Conservation (phyloP, 2,797 vertebrate species). For the Propithecus deckenii region DNA sequence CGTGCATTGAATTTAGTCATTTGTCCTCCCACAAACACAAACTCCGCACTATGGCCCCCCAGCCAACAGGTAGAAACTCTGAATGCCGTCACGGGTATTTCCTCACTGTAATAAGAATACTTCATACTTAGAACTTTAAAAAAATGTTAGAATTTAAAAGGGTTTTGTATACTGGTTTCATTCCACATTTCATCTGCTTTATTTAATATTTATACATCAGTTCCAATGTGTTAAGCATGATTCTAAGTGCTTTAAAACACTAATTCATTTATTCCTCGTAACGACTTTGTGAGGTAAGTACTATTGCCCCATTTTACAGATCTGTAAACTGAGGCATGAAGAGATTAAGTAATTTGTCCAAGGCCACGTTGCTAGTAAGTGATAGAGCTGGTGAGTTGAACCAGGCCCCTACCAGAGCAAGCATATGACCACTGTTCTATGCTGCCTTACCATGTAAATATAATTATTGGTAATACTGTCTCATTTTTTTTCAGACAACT, state of each 20-base stretch:
- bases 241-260: neutral
- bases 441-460: neutral
- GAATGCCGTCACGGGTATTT: neutral
- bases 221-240: neutral
- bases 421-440: accelerated
- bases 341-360: neutral
- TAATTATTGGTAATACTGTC: neutral
- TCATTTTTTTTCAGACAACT: neutral
- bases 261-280: neutral
- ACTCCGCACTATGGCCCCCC: neutral
- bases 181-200: neutral
- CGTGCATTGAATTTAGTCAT: neutral
- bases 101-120: neutral
- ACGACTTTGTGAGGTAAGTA: neutral
- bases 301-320: neutral
- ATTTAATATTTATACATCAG: neutral
- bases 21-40: neutral
- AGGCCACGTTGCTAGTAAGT: too few species aligned
- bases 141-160: neutral
- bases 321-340: neutral
- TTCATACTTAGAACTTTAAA: neutral
- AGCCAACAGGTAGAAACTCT: neutral
- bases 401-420: neutral
- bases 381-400: neutral
- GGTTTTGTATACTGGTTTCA: neutral